Percentiles rank a stretch among this genome's conserved stretches.
Evolutionary conservation across 2,888 invertebrate species (phyloP).

Genomic region (Rhagonycha lutea): DNA sequence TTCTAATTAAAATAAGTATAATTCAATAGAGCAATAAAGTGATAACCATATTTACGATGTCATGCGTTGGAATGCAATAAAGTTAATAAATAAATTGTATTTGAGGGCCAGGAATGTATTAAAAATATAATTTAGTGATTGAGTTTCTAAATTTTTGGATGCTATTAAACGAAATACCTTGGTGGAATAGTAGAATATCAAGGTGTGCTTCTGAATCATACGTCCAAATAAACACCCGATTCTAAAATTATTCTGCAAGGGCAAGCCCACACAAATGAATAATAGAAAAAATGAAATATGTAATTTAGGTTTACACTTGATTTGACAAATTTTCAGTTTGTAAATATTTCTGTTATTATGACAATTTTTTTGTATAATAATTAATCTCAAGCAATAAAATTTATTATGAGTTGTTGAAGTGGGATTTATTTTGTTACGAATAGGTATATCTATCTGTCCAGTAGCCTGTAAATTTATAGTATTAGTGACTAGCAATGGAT

Average conservation of each 20-base stretch:
- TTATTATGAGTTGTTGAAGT: background rate
- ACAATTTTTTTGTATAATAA: background rate
- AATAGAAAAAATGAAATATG: conserved; percentile 1
- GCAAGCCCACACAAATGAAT: conserved; percentile 37
- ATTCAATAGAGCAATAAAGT: background rate
- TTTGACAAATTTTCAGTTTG: background rate
- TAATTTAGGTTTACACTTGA: background rate
- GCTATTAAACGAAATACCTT: conserved; percentile 5
- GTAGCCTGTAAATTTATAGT: conserved; percentile 23
- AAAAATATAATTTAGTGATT: background rate
- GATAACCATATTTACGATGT: background rate
- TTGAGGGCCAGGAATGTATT: background rate
- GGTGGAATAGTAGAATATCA: conserved; percentile 5
- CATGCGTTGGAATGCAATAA: background rate
- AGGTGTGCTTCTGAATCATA: conserved; percentile 31
- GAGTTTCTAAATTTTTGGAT: background rate
- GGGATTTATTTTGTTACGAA: conserved; percentile 2
- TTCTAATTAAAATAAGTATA: background rate
- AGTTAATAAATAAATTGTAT: background rate
- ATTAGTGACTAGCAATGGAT: conserved; percentile 30
- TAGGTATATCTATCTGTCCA: conserved; percentile 12
- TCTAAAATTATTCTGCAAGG: conserved; percentile 36
- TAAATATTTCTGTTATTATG: background rate
- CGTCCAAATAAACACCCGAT: conserved; percentile 26
- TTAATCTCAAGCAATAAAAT: background rate